Evolutionary conservation across 30 jellyfish, hydroid and myxozoan genomes (phyloP).

Genomic region (Phacellophora camtschatica): DNA sequence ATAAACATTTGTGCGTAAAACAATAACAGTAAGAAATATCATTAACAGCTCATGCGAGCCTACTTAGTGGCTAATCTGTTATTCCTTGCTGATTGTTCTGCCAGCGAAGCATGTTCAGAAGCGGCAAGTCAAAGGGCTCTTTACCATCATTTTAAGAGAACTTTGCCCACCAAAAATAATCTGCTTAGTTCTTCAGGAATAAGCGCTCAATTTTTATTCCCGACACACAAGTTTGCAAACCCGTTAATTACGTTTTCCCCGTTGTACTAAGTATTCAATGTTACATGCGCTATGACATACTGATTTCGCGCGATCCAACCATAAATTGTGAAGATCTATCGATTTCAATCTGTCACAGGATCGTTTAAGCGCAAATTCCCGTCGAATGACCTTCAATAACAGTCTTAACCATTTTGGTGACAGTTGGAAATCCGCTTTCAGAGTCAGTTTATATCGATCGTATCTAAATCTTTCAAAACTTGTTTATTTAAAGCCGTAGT

Average conservation of each 20-base stretch:
- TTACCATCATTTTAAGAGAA: conserved; percentile 47
- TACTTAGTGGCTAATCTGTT: conserved; percentile 76
- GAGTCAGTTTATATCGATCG: background rate
- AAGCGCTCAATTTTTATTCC: conserved; percentile 43
- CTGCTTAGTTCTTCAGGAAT: conserved; percentile 28
- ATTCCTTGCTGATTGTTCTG: conserved; percentile 55
- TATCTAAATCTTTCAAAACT: too few relatives aligned
- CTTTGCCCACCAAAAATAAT: conserved; percentile 56
- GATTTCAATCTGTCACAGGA: background rate
- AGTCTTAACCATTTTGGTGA: background rate
- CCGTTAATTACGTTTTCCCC: conserved; percentile 7
- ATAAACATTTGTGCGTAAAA: conserved; percentile 68
- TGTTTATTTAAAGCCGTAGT: too few relatives aligned
- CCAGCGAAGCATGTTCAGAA: conserved; percentile 19
- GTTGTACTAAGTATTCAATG: background rate
- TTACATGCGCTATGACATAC: background rate
- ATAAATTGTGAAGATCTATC: background rate
- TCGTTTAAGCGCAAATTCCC: background rate
- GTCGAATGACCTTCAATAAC: background rate
- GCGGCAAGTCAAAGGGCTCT: conserved; percentile 73
- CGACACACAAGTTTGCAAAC: conserved; percentile 20
- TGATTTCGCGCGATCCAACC: background rate
- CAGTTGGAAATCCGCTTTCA: background rate
- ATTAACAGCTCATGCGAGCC: conserved; percentile 76
- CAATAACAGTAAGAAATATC: conserved; percentile 85